Base-by-base conservation (phyloP, 2,888 invertebrate genomes). In the Caradrina kadenii region DNA sequence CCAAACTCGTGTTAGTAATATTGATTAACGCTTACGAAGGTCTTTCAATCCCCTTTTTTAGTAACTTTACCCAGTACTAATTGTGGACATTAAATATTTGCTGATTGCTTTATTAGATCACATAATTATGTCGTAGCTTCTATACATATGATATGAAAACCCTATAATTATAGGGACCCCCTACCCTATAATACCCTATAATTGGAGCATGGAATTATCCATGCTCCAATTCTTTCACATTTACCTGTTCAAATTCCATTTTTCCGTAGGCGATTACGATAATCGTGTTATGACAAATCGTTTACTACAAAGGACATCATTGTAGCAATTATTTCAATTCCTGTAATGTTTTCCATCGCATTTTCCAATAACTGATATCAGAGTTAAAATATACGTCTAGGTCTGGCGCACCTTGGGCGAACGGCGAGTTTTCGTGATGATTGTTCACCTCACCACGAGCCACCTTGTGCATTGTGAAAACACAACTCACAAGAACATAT, bases 21-120 rank as follows among this genome's bases (percentile, higher is more conserved):
- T 56, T 13, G 59, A 80, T 80, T 71, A 76, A 53, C 76, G 49
- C 64, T 52, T 53, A n/a, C 2, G 63, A 71, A 80, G 68, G 67
- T 63, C 35, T 35, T n/a, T 21, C 42, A 48, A 45, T 7, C 42
- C 49, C 13, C 26, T 8, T 74, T 64, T 52, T 56, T 60, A 39
- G 17, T 21, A 15, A n/a, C 21, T n/a, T 45, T 17, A 6, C 15
- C 17, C 13, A n/a, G 4, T n/a, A 35, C 22, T 10, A 35, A 5
- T 50, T 42, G 45, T 53, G 13, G 22, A 58, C 21, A 35, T 55
- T 54, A 7, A 45, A 73, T 63, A 60, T 60, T 53, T 50, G 22
- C 5, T 45, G 19, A 19, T 63, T 59, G 26, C 35, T 70, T 48
- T 50, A 31, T 31, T n/a, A 26, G 21, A 63, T 48, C 31, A 48